Evolutionary conservation across 2,113 vertebrate species (phyloP), one percentile per base, ranked within the genome.

Genomic region (Varanus salvator): DNA sequence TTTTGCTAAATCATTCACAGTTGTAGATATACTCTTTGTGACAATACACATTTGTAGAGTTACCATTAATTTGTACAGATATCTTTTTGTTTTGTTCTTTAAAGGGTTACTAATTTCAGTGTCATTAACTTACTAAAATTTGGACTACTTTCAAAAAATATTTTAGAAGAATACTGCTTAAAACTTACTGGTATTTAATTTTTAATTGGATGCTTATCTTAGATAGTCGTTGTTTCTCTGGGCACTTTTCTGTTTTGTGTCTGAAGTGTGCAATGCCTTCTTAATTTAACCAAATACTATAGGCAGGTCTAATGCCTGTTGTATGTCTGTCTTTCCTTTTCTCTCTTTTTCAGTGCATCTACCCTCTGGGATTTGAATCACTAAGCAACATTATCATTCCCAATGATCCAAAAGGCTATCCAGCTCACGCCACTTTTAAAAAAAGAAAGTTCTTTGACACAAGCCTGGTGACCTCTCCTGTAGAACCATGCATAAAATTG

Each of bases 301-400:
- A 60, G 57, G 66, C 52, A 71, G 14, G 23, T 8, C 27, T 81
- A 57, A 54, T 29, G 25, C 69, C n/a, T 25, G 50, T 44, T 5
- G 17, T 80, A 23, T 87, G 6, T 44, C 6, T 31, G 38, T 48
- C 8, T 14, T 14, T 19, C 15, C 21, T 23, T 94, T 48, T 72
- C 8, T 90, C 72, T 89, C 91, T 91, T 60, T 85, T 93, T 78
- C 92, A 99, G 99, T 99, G 99, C 95, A 98, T 99, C 91, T 99
- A 98, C 94, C 99, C 99, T 27, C 96, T 99, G 94, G 98, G 99
- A 91, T 98, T 96, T 94, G 97, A 95, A 72, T 96, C 98, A 11
- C 92, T 98, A 95, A 98, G 96, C 95, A 98, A 98, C 91, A 94
- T 98, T 92, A 95, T 98, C 95, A 90, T 95, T 95, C 96, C 97